Evolutionary conservation across 2,113 vertebrate genomes (phyloP).

Genomic region (Plestiodon gilberti): DNA sequence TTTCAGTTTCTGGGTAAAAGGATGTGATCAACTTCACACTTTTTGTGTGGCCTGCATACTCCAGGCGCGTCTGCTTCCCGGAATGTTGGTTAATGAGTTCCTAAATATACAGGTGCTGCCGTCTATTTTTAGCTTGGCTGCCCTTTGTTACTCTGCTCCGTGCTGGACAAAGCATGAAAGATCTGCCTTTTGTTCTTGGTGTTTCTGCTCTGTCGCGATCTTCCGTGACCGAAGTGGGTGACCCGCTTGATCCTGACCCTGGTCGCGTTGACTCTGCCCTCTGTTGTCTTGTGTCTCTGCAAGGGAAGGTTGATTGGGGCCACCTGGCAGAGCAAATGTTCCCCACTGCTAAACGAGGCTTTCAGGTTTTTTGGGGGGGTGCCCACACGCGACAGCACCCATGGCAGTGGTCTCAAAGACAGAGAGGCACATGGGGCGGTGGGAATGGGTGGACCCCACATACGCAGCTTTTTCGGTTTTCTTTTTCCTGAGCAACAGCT

Average conservation of each 20-base stretch:
- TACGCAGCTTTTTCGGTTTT: too few relatives aligned
- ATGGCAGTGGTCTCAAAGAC: too few relatives aligned
- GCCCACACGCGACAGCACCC: too few relatives aligned
- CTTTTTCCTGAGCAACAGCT: background rate
- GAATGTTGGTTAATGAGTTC: background rate
- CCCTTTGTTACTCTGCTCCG: background rate
- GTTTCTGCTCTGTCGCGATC: background rate
- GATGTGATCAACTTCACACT: slow-evolving; percentile 22
- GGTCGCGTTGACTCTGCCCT: background rate
- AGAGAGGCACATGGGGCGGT: too few relatives aligned
- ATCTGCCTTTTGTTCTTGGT: background rate
- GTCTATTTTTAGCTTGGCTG: slow-evolving; percentile 10
- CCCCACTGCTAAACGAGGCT: background rate
- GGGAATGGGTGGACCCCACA: too few relatives aligned
- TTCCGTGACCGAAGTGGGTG: too few relatives aligned
- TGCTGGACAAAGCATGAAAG: background rate
- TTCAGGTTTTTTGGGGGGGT: background rate
- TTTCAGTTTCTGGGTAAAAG: slow-evolving; percentile 10
- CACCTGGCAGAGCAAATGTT: background rate
- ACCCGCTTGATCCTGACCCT: background rate
- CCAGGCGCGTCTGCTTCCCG: background rate
- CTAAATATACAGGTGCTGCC: background rate
- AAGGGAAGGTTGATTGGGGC: background rate
- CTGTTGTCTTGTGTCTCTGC: background rate
- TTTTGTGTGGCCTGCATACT: background rate